Evolutionary conservation across 37 sponge, comb jelly and placozoan genomes (phyloP).

Genomic region (Crambe crambe): DNA sequence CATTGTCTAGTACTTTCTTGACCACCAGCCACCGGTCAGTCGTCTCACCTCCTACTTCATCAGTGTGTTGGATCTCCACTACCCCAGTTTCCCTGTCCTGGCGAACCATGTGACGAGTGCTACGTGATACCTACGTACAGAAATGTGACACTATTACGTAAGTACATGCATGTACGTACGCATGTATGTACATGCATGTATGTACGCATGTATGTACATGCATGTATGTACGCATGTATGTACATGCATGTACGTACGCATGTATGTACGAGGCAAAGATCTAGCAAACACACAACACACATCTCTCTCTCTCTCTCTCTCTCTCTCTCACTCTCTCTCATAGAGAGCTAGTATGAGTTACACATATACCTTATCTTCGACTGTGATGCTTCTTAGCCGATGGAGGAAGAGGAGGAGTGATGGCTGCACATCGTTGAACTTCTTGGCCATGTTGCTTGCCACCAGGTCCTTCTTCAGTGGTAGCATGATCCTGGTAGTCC

Average conservation of each 20-base stretch:
- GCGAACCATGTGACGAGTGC: constrained; percentile 31
- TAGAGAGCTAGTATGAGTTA: too few species aligned
- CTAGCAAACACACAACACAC: too few species aligned
- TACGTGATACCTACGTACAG: constrained; percentile 14
- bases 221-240: too few species aligned
- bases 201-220: too few species aligned
- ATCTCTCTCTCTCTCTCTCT: too few species aligned
- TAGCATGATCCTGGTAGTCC: constrained; percentile 61
- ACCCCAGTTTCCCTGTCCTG: constrained; percentile 14
- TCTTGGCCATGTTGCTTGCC: constrained; percentile 22
- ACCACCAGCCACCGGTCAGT: constrained; percentile 66
- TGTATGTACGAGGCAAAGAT: too few species aligned
- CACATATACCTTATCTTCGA: constrained; percentile 68
- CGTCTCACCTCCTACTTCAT: constrained; percentile 15
- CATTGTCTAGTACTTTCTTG: constrained; percentile 38
- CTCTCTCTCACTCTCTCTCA: too few species aligned
- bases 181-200: too few species aligned
- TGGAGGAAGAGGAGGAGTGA: constrained; percentile 70
- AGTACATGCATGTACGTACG: not conserved
- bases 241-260: too few species aligned
- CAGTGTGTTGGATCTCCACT: constrained; percentile 34
- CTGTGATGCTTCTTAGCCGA: constrained; percentile 62
- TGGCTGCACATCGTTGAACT: constrained; percentile 64
- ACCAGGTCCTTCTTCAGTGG: constrained; percentile 42
- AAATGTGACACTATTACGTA: not conserved